Percentiles rank a stretch among this genome's conserved stretches.
phyloP scores from a whole-genome alignment of 2,113 vertebrate genomes.

The Tenebrosternarchus preto region DNA sequence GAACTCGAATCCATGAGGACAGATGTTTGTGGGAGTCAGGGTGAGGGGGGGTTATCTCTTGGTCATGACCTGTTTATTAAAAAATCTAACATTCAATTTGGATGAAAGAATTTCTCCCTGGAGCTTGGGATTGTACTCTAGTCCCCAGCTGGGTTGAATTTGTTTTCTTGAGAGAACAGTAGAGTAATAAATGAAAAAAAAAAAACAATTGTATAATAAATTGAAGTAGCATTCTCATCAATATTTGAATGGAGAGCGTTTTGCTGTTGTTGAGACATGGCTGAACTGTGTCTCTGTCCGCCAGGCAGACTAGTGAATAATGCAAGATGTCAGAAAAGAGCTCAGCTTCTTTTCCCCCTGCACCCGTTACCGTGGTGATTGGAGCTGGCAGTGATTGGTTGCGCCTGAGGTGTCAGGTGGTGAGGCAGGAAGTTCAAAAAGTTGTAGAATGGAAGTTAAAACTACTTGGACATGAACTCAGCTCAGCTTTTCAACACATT shows the following conservation, averaged over 20 bases:
- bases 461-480: no score
- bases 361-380: conserved; percentile 51
- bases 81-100: conserved; percentile 43
- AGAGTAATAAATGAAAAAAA: conserved; percentile 49
- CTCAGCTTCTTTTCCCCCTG: conserved; percentile 57
- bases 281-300: conserved; percentile 71
- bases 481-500: no score
- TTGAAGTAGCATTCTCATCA: conserved; percentile 64
- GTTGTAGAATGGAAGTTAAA: no score
- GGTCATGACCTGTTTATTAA: conserved; percentile 33
- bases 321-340: conserved; percentile 71
- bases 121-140: conserved; percentile 22
- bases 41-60: conserved; percentile 4
- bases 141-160: conserved; percentile 27
- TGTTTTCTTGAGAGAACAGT: conserved; percentile 42
- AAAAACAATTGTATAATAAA: conserved; percentile 38
- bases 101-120: conserved; percentile 10
- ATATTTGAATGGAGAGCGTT: conserved; percentile 75
- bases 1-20: not conserved
- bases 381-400: not conserved
- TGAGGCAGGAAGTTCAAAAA: not conserved
- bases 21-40: not conserved
- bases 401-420: not conserved
- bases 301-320: conserved; percentile 70
- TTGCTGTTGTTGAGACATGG: conserved; percentile 70